phyloP scores from a whole-genome alignment of 2,113 vertebrate genomes.

The Pedetes capensis region DNA sequence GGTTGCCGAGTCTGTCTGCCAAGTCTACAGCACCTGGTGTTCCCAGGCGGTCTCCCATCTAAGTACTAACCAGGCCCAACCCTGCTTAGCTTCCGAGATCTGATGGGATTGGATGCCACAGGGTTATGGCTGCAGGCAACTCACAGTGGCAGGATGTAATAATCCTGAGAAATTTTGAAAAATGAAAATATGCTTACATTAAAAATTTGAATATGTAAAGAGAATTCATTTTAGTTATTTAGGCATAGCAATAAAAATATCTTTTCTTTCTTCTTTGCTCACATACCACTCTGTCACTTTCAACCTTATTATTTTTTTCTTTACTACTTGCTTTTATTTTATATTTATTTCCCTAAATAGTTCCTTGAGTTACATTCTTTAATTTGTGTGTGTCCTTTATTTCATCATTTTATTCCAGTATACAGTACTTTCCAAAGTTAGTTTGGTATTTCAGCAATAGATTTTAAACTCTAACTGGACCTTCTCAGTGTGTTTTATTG shows the following conservation, averaged over 20 bases:
- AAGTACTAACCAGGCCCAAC: too few species aligned
- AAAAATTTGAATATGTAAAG: neutral
- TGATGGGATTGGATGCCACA: too few species aligned
- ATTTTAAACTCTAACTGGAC: neutral
- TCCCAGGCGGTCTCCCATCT: too few species aligned
- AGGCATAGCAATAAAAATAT: neutral
- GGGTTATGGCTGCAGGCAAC: too few species aligned
- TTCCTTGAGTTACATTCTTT: neutral
- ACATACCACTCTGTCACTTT: neutral
- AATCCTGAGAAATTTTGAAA: neutral
- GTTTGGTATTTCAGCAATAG: neutral
- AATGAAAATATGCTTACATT: neutral
- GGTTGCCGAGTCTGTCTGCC: too few species aligned
- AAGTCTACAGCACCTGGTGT: too few species aligned
- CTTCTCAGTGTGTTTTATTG: neutral
- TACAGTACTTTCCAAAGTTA: neutral
- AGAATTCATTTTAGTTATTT: neutral
- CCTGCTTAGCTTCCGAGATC: too few species aligned
- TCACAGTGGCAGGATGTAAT: neutral
- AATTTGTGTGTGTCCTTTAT: neutral
- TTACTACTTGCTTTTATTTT: neutral
- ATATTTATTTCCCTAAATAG: neutral
- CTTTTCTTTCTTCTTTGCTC: neutral
- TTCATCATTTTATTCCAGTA: neutral
- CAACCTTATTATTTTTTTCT: neutral